phyloP scores from a whole-genome alignment of 2,888 invertebrate species.

The Macrophya alboannulata region DNA sequence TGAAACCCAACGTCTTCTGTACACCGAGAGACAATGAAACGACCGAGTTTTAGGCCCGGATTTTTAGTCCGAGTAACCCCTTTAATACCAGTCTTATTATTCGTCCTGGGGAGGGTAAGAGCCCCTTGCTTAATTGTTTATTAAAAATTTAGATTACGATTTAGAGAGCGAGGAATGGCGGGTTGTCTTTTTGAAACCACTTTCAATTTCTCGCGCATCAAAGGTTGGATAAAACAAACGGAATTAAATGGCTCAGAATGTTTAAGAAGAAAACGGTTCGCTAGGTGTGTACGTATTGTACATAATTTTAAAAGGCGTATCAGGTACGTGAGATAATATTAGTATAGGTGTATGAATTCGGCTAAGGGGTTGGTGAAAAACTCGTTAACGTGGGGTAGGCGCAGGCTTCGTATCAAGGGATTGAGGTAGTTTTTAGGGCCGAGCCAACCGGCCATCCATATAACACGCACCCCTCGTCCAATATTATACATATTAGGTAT shows the following conservation, averaged over 20 bases:
- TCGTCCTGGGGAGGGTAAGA: neutral
- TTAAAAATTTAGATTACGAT: slow-evolving; percentile 52
- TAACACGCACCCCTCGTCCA: neutral
- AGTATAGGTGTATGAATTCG: neutral
- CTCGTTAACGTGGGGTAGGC: slow-evolving; percentile 33
- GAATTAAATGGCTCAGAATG: neutral
- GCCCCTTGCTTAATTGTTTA: slow-evolving; percentile 48
- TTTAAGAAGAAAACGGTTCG: no score
- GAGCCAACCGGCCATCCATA: slow-evolving; percentile 14
- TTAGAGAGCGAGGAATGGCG: neutral
- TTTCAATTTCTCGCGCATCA: neutral
- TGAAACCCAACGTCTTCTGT: neutral
- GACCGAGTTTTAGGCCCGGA: neutral
- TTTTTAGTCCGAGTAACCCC: neutral
- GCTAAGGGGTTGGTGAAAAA: slow-evolving; percentile 30
- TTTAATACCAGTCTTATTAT: slow-evolving; percentile 6
- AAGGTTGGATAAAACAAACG: neutral
- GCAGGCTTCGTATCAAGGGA: neutral
- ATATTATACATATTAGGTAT: slow-evolving; percentile 24
- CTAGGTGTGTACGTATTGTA: no score
- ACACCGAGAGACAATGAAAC: neutral
- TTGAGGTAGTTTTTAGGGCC: slow-evolving; percentile 30
- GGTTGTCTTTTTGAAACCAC: neutral
- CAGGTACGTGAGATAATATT: neutral
- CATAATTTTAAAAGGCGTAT: neutral